Percentiles rank a stretch among this genome's conserved stretches.
Conservation (phyloP, 2,797 vertebrate genomes). For the Pogoniulus pusillus region DNA sequence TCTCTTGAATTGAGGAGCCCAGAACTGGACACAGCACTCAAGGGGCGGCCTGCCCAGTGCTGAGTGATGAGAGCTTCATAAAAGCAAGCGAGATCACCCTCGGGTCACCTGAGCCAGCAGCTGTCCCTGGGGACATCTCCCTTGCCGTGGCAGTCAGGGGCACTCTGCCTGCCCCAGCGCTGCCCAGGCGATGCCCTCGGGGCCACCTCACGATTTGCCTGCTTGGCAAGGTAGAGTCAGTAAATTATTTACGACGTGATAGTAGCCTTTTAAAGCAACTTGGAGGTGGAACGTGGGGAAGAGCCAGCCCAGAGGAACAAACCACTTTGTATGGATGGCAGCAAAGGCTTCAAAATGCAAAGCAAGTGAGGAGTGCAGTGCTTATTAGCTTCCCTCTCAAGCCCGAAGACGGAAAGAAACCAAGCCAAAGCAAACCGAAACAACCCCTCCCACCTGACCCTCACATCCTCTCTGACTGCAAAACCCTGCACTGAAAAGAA, state of each 20-base stretch:
- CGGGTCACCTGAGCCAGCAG: neutral
- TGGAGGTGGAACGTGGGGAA: neutral
- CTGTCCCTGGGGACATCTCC: neutral
- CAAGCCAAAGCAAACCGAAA: too few species aligned
- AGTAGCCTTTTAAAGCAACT: neutral
- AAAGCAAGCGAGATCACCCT: neutral
- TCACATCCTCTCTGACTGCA: neutral
- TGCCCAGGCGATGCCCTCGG: neutral
- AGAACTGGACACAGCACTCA: too few species aligned
- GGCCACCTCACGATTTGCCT: rapidly evolving
- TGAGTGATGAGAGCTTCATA: neutral
- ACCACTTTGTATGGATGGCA: neutral
- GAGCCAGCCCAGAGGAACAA: neutral
- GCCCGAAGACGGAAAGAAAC: neutral
- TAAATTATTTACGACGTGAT: neutral
- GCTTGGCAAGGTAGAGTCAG: neutral
- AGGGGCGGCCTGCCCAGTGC: too few species aligned
- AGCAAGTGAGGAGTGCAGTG: neutral
- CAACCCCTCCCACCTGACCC: neutral
- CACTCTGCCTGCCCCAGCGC: neutral
- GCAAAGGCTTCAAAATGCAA: neutral
- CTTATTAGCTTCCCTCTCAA: neutral
- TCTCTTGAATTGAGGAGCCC: too few species aligned
- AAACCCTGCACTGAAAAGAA: neutral
- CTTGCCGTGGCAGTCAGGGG: neutral